Evolutionary conservation across 2,888 invertebrate genomes (phyloP).

Genomic region (Psylliodes chrysocephalus): DNA sequence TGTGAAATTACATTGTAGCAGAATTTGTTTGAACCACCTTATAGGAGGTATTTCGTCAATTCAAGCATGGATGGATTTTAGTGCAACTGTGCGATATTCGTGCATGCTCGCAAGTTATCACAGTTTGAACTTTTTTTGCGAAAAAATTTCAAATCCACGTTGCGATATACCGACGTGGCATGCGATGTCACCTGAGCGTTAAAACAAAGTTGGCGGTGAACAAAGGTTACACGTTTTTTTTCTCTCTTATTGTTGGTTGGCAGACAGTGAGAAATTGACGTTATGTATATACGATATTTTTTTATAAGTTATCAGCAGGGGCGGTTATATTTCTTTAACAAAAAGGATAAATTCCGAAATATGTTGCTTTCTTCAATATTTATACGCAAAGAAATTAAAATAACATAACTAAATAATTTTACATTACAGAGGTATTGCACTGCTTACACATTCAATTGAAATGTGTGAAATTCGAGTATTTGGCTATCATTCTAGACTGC

Average conservation of each 20-base stretch:
- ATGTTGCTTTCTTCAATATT: too few relatives aligned
- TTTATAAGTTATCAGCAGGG: too few relatives aligned
- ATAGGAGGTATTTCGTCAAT: conserved; percentile 14
- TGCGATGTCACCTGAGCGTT: conserved; percentile 37
- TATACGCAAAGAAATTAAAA: too few relatives aligned
- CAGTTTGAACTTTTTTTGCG: conserved; percentile 19
- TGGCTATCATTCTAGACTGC: too few relatives aligned
- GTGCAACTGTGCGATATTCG: conserved; percentile 34
- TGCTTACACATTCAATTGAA: too few relatives aligned
- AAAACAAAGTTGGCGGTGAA: conserved; percentile 31
- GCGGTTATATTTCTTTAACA: too few relatives aligned
- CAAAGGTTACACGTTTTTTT: conserved; percentile 22
- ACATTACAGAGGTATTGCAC: too few relatives aligned
- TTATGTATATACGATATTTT: neutral
- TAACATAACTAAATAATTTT: too few relatives aligned
- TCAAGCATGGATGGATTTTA: conserved; percentile 31
- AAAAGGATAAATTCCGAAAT: too few relatives aligned
- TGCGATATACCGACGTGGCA: conserved; percentile 30
- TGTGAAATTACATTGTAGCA: too few relatives aligned
- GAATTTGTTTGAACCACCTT: neutral
- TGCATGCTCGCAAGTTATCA: conserved; percentile 35
- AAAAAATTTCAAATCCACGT: conserved; percentile 29
- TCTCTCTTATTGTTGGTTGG: conserved; percentile 19
- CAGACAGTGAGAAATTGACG: conserved; percentile 16
- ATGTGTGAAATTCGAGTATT: too few relatives aligned